A percentile compares a stretch with the other conserved stretches of the same genome.
These are phyloP conservation scores for Rhynchonycteris naso DNA, from an alignment of 2,797 vertebrate genomes.

Conservation along the genomic window DNA sequence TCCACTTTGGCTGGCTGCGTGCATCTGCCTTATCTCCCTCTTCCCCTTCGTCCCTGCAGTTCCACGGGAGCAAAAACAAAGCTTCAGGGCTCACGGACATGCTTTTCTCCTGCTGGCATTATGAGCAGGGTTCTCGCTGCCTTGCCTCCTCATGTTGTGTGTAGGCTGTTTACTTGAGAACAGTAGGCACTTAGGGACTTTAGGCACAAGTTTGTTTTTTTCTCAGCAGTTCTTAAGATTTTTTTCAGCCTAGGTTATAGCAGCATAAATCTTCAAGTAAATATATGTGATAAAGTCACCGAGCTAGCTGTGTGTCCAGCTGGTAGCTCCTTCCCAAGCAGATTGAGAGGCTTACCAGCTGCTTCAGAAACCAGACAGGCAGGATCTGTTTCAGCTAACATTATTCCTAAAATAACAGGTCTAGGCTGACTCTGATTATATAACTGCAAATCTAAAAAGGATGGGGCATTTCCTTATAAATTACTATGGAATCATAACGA, in stretches of 20 bases:
- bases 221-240: slow-evolving; percentile 46
- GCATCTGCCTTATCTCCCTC: not conserved
- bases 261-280: not conserved
- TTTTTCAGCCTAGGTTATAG: not conserved
- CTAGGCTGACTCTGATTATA: slow-evolving; percentile 6
- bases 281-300: not conserved
- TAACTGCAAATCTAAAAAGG: not conserved
- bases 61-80: not conserved
- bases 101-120: not conserved
- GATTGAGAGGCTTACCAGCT: not conserved
- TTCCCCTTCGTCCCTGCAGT: not conserved
- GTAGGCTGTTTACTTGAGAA: not conserved
- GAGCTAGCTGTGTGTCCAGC: not conserved
- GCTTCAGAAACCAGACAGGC: slow-evolving; percentile 34
- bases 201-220: not conserved
- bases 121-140: not conserved
- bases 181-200: not conserved
- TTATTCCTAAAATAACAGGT: slow-evolving; percentile 57
- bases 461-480: slow-evolving; percentile 23
- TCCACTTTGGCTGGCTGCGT: not conserved
- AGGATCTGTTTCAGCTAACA: slow-evolving; percentile 31
- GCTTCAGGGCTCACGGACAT: rapidly evolving
- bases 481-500: slow-evolving; percentile 1
- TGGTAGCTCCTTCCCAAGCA: slow-evolving; percentile 9
- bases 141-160: not conserved